Evolutionary conservation across 2,113 vertebrate species (phyloP), one percentile per base, ranked within the genome.

Genomic region (Vidua chalybeata): DNA sequence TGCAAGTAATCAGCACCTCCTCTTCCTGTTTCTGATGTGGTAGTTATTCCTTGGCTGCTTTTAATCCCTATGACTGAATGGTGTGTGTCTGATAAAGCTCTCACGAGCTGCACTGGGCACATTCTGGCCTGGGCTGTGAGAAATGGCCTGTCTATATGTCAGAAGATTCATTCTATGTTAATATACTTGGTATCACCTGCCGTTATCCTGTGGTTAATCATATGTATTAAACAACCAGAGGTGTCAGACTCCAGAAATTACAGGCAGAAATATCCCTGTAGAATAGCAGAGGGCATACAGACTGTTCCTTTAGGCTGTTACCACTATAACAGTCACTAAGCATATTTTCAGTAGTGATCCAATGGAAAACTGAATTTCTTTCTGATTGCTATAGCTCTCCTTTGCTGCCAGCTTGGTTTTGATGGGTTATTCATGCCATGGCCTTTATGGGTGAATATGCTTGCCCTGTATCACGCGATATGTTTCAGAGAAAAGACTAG

Each of bases 341-440:
- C 5, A 2, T 84, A 58, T 78, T 89, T 94, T 76, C 51, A 58
- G 27, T 58, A 74, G 69, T 30, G 43, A 86, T 69, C 78, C 66
- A 59, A 59, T 30, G 56, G 39, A 80, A 95, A 93, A 83, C 28
- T 85, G 43, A 79, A 80, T 89, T 95, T 94, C 21, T 24, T 87
- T 86, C 37, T 66, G 45, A 84, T 55, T 78, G 49, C 80, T 68
- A 27, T 51, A 73, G 76, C 43, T 66, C 30, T 84, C 13, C 82
- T 95, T 86, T 87, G 27, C 33, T 84, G 58, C 43, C 62, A 52
- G 10, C 49, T 84, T 56, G 66, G 20, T 76, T 79, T 37, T 71
- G 27, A 62, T 56, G 62, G 33, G 23, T 83, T 92, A 63, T 66
- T 87, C 86, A 79, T 73, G 72, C 52, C 23, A 35, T 41, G 41